These are phyloP conservation scores for Agrilus biguttatus DNA, from an alignment of 2,888 invertebrate species.

Conservation along the genomic window DNA sequence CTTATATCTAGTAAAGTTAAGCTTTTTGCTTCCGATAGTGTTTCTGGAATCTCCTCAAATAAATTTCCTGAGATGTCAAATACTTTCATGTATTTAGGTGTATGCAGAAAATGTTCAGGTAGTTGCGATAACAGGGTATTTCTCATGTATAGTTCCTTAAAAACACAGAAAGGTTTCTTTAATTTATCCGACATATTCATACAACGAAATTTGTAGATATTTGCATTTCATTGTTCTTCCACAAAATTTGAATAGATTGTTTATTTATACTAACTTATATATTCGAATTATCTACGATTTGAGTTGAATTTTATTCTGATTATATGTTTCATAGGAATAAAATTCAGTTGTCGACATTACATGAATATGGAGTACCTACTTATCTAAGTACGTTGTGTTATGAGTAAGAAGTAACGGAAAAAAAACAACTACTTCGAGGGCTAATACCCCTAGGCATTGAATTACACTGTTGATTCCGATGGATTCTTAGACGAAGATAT, in stretches of 20 bases:
- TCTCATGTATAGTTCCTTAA: conserved; percentile 52
- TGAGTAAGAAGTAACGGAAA: no score
- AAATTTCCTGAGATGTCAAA: conserved; percentile 55
- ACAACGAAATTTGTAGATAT: no score
- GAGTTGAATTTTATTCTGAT: no score
- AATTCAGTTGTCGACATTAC: not conserved
- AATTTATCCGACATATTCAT: no score
- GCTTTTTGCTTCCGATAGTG: conserved; percentile 42
- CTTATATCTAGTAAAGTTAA: conserved; percentile 49
- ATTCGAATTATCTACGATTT: no score
- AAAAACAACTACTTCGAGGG: no score
- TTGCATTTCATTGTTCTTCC: no score
- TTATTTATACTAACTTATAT: no score
- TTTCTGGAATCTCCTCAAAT: conserved; percentile 42
- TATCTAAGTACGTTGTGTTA: not conserved
- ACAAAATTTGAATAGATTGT: no score
- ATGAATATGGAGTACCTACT: conserved; percentile 1
- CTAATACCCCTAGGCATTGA: no score
- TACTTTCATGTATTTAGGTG: conserved; percentile 45
- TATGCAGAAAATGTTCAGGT: conserved; percentile 52
- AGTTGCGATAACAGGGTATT: conserved; percentile 46
- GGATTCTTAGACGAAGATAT: no score
- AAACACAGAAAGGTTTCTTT: conserved; percentile 4
- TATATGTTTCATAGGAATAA: not conserved
- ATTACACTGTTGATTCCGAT: no score